Conservation (phyloP, 2,797 vertebrate genomes). For the Acipenser ruthenus region DNA sequence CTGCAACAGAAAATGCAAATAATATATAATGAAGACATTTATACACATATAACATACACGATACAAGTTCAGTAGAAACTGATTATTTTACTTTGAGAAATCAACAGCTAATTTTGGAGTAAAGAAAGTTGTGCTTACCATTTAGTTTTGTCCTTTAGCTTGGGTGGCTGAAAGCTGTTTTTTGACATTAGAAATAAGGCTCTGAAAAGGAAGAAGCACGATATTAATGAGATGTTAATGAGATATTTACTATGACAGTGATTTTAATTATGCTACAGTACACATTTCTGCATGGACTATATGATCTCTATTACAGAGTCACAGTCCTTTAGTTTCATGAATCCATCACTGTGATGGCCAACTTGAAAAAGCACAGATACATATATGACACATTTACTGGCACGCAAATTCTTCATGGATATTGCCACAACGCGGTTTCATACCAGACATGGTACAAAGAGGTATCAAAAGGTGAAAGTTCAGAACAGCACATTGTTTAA, state of each 20-base stretch:
- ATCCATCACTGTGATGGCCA: too few relatives aligned
- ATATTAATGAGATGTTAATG: background rate
- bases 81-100: background rate
- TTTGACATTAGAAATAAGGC: conserved; percentile 98
- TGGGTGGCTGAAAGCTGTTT: conserved; percentile 92
- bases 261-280: too few relatives aligned
- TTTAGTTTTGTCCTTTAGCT: conserved; percentile 94
- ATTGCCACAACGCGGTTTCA: too few relatives aligned
- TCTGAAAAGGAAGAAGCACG: conserved; percentile 49
- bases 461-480: background rate
- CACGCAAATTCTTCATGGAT: too few relatives aligned
- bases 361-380: too few relatives aligned
- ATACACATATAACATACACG: background rate
- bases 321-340: too few relatives aligned
- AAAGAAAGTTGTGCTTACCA: conserved; percentile 64
- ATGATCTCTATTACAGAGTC: too few relatives aligned
- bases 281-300: too few relatives aligned
- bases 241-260: too few relatives aligned
- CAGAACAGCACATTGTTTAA: too few relatives aligned
- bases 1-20: conserved; percentile 44
- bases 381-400: too few relatives aligned
- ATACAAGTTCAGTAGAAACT: background rate
- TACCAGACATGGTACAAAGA: too few relatives aligned
- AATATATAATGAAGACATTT: background rate
- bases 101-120: conserved; percentile 8